These are phyloP conservation scores for Ladona fulva DNA, from an alignment of 1,140 invertebrate genomes.

Conservation along the genomic window DNA sequence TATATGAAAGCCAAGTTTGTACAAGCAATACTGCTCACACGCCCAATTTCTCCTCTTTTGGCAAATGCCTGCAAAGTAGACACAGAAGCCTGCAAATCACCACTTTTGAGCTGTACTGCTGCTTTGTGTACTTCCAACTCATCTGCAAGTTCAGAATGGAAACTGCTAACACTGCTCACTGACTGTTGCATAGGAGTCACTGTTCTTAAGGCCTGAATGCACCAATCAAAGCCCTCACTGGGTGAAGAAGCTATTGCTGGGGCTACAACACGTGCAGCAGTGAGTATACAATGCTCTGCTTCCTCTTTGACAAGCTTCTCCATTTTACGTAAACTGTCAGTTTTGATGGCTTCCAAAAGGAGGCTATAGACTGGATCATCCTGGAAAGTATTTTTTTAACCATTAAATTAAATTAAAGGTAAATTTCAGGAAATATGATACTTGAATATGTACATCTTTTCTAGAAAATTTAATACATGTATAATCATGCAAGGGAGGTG, in stretches of 20 bases:
- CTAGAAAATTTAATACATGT: no score
- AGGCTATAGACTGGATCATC: slow-evolving; percentile 63
- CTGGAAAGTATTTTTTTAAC: no score
- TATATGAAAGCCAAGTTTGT: slow-evolving; percentile 90
- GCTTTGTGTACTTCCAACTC: slow-evolving; percentile 93
- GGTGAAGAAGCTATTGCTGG: slow-evolving; percentile 73
- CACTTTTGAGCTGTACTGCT: slow-evolving; percentile 76
- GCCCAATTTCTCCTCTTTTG: slow-evolving; percentile 61
- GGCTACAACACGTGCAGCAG: slow-evolving; percentile 85
- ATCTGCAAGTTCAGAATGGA: slow-evolving; percentile 51
- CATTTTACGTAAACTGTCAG: slow-evolving; percentile 66
- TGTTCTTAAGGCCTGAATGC: background rate
- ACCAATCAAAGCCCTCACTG: slow-evolving; percentile 50
- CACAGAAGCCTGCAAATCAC: slow-evolving; percentile 71
- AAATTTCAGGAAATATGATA: no score
- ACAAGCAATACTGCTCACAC: slow-evolving; percentile 73
- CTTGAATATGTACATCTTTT: no score
- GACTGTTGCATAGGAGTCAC: background rate
- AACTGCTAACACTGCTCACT: background rate
- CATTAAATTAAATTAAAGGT: no score
- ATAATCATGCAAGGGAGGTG: no score
- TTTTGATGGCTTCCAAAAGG: slow-evolving; percentile 67
- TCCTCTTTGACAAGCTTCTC: slow-evolving; percentile 64
- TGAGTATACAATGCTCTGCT: slow-evolving; percentile 78
- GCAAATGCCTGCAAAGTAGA: slow-evolving; percentile 85